Base-by-base conservation (phyloP, 2,888 invertebrate genomes). In the Aethes cnicana region DNA sequence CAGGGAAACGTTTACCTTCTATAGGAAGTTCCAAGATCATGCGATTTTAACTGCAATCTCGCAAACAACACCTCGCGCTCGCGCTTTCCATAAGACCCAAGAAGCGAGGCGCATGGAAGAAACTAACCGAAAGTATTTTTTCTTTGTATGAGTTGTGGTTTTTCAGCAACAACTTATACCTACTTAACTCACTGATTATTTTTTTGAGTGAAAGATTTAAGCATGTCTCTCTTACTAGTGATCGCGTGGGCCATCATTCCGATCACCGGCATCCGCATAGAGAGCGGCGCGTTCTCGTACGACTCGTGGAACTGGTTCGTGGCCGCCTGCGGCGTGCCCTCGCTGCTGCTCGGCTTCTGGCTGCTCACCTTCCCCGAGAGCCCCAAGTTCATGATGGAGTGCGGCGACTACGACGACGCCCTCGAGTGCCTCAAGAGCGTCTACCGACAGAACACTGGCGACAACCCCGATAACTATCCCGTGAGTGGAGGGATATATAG, bases 281-380 rank as follows among this genome's bases (percentile, higher is more conserved):
- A 91, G 46, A 86, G 89, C 20, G 86, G 90, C 1, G 58, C 66
- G 39, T 94, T 95, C 81, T 91, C 92, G 12, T 95, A 94, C 77
- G 93, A 93, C 64, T 95, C 95, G 14, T 95, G 95, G 95, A 95
- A 95, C 83, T 91, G 95, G 74, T 95, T 95, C 78, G 94, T 95
- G 23, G 92, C 94, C 0, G 91, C 94, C 0, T 95, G 95, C 76
- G 93, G 94, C 2, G 61, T 94, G 2, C 95, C 95, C 0, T 94
- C 94, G 57, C 82, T 94, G 14, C 58, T 93, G 60, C 91, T 94
- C 25, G 94, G 89, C 49, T 82, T 93, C 56, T 95, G 95, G 95
- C 81, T 95, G 5, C 91, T 94, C 63, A 88, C 92, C 53, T 95
- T 95, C 81, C 95, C 95, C 0, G 95, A 95, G 81, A 95, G 95